Evolutionary conservation across 1,140 invertebrate genomes (phyloP).

Genomic region (Aplysia californica): DNA sequence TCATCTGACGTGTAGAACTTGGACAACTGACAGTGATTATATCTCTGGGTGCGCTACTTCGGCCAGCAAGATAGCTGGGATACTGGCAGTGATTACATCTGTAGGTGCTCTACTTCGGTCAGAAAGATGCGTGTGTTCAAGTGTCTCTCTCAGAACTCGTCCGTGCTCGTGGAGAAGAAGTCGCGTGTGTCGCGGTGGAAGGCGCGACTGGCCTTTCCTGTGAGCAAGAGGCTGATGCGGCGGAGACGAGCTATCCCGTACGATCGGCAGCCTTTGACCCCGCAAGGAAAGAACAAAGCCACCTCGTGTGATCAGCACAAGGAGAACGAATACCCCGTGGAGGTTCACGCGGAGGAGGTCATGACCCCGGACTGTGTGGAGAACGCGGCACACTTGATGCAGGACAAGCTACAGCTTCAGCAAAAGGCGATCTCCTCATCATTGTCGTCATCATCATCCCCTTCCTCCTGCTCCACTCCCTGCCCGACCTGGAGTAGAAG

Average conservation of each 20-base stretch:
- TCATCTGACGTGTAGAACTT: too few species aligned
- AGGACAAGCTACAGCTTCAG: background rate
- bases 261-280: background rate
- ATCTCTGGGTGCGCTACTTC: too few species aligned
- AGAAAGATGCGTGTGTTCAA: background rate
- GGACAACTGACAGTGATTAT: too few species aligned
- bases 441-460: background rate
- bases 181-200: background rate
- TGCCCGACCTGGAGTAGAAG: background rate
- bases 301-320: background rate
- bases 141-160: background rate
- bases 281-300: background rate
- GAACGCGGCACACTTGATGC: background rate
- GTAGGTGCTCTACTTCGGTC: background rate
- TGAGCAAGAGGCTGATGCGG: background rate
- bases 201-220: background rate
- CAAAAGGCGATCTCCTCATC: background rate
- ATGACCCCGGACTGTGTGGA: background rate
- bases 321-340: background rate
- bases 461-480: background rate
- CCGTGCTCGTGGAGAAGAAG: background rate
- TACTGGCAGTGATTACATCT: too few species aligned
- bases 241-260: background rate
- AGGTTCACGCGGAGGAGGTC: background rate
- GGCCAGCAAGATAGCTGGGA: too few species aligned